Percentiles rank a stretch among this genome's conserved stretches.
phyloP scores from a whole-genome alignment of 2,888 invertebrate species.

The Digitonthophagus gazella region DNA sequence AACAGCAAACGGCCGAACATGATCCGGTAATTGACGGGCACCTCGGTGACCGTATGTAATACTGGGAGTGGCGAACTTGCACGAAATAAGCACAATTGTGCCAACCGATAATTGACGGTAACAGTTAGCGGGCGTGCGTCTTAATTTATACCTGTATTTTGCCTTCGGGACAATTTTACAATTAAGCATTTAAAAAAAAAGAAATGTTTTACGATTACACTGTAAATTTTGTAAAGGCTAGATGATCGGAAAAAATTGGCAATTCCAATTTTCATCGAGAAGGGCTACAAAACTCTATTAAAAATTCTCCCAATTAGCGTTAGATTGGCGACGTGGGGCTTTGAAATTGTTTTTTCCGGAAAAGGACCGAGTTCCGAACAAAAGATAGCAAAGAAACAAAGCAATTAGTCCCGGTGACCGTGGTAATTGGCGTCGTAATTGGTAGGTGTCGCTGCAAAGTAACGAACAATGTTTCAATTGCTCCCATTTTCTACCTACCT shows the following conservation, averaged over 20 bases:
- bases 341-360: not conserved
- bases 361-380: not conserved
- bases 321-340: not conserved
- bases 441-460: constrained; percentile 19
- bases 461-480: constrained; percentile 18
- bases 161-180: not conserved
- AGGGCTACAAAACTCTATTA: not conserved
- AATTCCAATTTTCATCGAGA: not conserved
- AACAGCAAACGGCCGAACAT: not conserved
- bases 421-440: constrained; percentile 18
- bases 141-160: not conserved
- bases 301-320: not conserved
- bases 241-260: not conserved
- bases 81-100: not conserved
- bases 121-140: no score
- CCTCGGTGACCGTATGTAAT: not conserved
- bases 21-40: not conserved
- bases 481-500: constrained; percentile 1
- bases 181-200: no score
- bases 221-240: no score
- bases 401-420: constrained; percentile 4
- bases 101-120: not conserved
- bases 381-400: constrained; percentile 2
- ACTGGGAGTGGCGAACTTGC: not conserved
- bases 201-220: no score